Percentiles rank a stretch among this genome's conserved stretches.
Evolutionary conservation across 2,797 vertebrate species (phyloP).

Genomic region (Pangasius macronema): DNA sequence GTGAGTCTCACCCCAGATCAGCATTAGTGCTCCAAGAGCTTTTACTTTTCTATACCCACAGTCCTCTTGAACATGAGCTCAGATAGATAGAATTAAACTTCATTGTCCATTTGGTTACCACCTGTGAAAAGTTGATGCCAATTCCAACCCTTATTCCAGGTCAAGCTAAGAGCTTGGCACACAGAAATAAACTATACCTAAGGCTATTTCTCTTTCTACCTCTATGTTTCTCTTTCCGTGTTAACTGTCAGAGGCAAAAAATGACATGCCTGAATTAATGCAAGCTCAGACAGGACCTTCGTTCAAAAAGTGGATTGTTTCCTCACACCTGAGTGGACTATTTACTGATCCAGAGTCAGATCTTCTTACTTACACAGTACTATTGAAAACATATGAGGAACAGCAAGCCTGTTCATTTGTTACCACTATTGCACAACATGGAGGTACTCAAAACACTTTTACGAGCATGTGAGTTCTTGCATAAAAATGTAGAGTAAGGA

Average conservation of each 20-base stretch:
- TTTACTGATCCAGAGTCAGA: slow-evolving; percentile 10
- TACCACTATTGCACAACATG: slow-evolving; percentile 32
- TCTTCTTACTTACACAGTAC: not conserved
- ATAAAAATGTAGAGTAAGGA: slow-evolving; percentile 56
- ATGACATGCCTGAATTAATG: slow-evolving; percentile 42
- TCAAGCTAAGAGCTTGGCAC: slow-evolving; percentile 11
- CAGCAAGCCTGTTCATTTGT: not conserved
- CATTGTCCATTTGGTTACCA: not conserved
- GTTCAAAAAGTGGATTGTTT: slow-evolving; percentile 22
- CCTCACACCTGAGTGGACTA: not conserved
- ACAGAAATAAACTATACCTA: slow-evolving; percentile 25
- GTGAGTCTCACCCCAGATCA: not conserved
- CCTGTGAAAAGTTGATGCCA: not conserved
- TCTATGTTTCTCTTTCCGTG: not conserved
- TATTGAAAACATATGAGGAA: not conserved
- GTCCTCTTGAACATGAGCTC: not conserved
- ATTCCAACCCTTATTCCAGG: slow-evolving; percentile 6
- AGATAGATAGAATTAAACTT: not conserved
- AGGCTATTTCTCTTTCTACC: slow-evolving; percentile 9
- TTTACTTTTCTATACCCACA: not conserved
- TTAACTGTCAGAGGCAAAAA: slow-evolving; percentile 30
- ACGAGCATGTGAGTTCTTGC: slow-evolving; percentile 67
- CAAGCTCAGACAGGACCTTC: slow-evolving; percentile 52
- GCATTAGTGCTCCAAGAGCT: not conserved
- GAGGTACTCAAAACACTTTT: slow-evolving; percentile 41